Evolutionary conservation across 2,113 vertebrate genomes (phyloP).

Genomic region (Scopus umbretta): DNA sequence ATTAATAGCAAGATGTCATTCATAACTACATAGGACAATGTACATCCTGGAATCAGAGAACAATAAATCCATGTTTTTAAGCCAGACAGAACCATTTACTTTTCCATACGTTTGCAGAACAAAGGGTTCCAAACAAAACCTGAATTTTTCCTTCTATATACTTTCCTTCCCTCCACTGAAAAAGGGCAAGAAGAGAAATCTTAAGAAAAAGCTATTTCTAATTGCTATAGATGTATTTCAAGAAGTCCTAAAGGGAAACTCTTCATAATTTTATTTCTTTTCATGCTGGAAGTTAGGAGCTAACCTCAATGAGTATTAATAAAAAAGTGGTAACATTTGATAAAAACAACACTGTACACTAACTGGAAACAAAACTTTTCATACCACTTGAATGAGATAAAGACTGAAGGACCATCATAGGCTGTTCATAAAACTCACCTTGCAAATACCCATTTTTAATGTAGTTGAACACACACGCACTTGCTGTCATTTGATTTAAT

Average conservation of each 20-base stretch:
- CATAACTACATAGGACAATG: not conserved
- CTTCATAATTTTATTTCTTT: not conserved
- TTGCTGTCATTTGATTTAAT: not conserved
- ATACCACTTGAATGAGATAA: not conserved
- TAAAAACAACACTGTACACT: not conserved
- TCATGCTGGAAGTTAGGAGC: not conserved
- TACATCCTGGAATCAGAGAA: not conserved
- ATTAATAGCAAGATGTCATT: not conserved
- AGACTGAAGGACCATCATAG: not conserved
- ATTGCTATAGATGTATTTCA: not conserved
- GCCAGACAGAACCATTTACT: not conserved
- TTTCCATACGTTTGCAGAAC: not conserved
- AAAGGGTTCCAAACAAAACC: not conserved
- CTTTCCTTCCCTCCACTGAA: not conserved
- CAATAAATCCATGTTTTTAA: not conserved
- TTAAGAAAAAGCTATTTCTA: not conserved
- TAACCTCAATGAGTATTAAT: not conserved
- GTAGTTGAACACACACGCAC: not conserved
- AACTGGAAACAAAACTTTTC: not conserved
- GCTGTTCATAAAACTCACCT: not conserved
- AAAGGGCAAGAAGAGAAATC: not conserved
- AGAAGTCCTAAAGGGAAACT: not conserved
- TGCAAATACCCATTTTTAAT: not conserved
- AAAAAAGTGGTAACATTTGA: not conserved
- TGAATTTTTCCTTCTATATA: not conserved